Base-by-base conservation (phyloP, 2,113 vertebrate genomes). In the Apaloderma vittatum region DNA sequence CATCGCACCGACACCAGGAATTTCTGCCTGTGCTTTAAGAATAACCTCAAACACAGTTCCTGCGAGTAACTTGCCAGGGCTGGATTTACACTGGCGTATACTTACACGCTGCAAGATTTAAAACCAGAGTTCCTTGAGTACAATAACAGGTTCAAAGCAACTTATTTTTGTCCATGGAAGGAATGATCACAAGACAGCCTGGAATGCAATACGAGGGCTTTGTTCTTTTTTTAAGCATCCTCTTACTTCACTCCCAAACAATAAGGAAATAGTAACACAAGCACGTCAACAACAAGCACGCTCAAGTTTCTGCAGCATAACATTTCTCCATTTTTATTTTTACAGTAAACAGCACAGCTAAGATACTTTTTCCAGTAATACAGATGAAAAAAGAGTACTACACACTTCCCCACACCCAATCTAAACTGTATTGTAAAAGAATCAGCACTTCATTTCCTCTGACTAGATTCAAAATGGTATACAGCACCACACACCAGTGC, bases 111-210 rank as follows among this genome's bases (percentile, higher is more conserved):
- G 20, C 37, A 36, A 77, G 76, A 89, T 62, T 86, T 92, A 92
- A 94, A 96, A 57, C 51, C 72, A 68, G 52, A 73, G 72, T 62
- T 93, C 87, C 85, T 73, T 26, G 78, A 91, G 58, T 29, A 83
- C 68, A 97, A 51, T 37, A 89, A 94, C 61, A 95, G 54, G 87
- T 95, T 96, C 92, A 95, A 96, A 89, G 92, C 72, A 83, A 96
- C 45, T 94, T 96, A 91, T 96, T 96, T 97, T 95, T 91, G 74
- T 85, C 90, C 26, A 40, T 94, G 86, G 92, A 96, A 90, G 85
- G 91, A 91, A 96, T 48, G 63, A 91, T 96, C 93, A 97, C 90
- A 94, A 91, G 95, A 75, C 86, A 95, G 74, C 73, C 49, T 78
- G 92, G 93, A 97, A 96, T 67, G 61, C 51, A 91, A 55, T 74